Conservation (phyloP, 2,113 vertebrate genomes). For the Helogale parvula region DNA sequence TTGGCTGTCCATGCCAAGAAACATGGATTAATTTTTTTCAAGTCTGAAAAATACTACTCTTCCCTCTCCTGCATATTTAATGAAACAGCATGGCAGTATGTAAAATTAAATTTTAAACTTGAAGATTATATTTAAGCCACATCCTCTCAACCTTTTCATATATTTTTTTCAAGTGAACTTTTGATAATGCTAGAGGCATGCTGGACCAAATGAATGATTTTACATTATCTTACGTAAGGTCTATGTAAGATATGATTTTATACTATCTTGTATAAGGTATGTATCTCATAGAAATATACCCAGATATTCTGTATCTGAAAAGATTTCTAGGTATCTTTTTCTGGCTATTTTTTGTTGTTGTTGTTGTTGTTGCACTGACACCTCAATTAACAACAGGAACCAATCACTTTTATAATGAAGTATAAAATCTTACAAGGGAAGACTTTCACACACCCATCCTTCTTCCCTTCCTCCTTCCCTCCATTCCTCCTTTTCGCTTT, state of each 20-base stretch:
- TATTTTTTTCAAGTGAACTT: slow-evolving; percentile 60
- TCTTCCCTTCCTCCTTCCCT: neutral
- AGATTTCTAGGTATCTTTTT: neutral
- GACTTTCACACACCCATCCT: neutral
- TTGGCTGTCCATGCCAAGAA: slow-evolving; percentile 70
- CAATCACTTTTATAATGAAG: neutral
- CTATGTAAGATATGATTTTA: neutral
- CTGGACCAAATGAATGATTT: slow-evolving; percentile 34
- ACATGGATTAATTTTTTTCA: slow-evolving; percentile 75
- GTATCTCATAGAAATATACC: neutral
- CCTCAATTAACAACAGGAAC: neutral
- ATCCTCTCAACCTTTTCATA: slow-evolving; percentile 61
- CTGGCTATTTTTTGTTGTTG: neutral
- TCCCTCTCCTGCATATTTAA: slow-evolving; percentile 71
- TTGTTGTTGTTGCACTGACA: neutral
- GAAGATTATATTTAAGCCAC: slow-evolving; percentile 72
- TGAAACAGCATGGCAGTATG: slow-evolving; percentile 64
- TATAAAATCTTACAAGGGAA: neutral
- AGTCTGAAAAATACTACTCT: slow-evolving; percentile 66
- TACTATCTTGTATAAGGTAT: neutral
- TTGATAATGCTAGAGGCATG: neutral
- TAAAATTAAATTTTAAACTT: slow-evolving; percentile 75
- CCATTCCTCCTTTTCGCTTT: neutral
- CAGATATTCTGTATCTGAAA: neutral
- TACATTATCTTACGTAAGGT: neutral